Base-by-base conservation (phyloP, 2,888 invertebrate genomes). In the Hypomecis punctinalis region DNA sequence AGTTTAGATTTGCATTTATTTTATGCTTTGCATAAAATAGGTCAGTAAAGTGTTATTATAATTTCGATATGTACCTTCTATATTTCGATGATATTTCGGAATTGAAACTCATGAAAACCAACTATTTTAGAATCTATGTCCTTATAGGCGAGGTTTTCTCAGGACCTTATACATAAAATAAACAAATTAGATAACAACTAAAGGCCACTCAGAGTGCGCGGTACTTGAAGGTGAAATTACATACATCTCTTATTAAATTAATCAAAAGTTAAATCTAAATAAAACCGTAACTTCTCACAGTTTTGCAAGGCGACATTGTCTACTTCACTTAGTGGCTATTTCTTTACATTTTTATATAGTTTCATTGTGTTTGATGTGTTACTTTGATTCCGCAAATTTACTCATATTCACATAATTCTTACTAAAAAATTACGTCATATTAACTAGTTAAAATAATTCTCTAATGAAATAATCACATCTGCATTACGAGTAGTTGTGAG, bases 321-420 rank as follows among this genome's bases (percentile, higher is more conserved):
- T 52, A 6, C 37, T 36, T 59, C 51, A 11, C 13, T 39, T 42
- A 33, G 66, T 71, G 61, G 10, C 42, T 68, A 70, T 68, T 68
- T 63, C 66, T 67, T 68, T 62, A 68, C 61, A 66, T 61, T 66
- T 56, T 61, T 68, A 46, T 55, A 43, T 42, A 57, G 45, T 57
- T 51, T 40, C 62, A 63, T 73, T 70, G 68, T 72, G 53, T 64
- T 63, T 60, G 68, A 71, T 71, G 69, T 51, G 67, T 68, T 68
- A 67, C 68, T 67, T 62, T 64, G 56, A 62, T 54, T 42, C 56
- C 59, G 46, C 39, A 60, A 59, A 54, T 69, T 62, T 52, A 63
- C 52, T 66, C 63, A 66, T 59, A 68, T 53, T 67, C 67, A 67
- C 72, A 67, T 71, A 67, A 71, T 68, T 68, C 66, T 60, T 53